Evolutionary conservation across 2,888 invertebrate species (phyloP), one percentile per base, ranked within the genome.

Genomic region (Hydrotaea diabolus): DNA sequence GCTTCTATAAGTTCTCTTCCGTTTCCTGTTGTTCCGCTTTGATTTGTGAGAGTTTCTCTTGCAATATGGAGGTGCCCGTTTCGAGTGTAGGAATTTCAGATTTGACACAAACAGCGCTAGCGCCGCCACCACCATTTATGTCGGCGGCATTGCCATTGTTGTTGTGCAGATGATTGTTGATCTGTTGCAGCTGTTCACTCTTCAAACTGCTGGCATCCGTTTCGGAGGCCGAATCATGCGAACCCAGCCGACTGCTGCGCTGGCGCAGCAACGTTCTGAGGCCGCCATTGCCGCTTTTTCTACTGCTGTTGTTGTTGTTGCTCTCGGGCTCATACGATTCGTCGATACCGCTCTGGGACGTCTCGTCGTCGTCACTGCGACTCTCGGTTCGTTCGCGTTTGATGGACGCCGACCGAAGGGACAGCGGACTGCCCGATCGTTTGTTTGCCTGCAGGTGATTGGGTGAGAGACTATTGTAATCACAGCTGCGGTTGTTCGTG

Each of bases 361-460:
- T 88, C 78, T 86, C 86, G 9, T 87, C 88, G 26, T 87, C 88
- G 31, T 86, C 87, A 23, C 79, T 85, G 43, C 77, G 81, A 46
- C 88, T 87, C 39, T 75, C 31, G 91, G 90, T 86, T 91, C 92
- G 92, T 92, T 95, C 95, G 83, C 93, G 93, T 91, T 94, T 95
- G 86, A 94, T 94, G 76, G 94, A 94, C 85, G 89, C 81, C 19
- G 74, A 71, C 36, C 85, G 46, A 62, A 88, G 86, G 0, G 86
- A 86, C 77, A 91, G 43, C 0, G 93, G 92, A 80, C 92, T 92
- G 57, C 88, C 91, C n/a, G 90, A 85, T 8, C 93, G 90, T 78
- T 93, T 93, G 0, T 85, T 36, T 78, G 71, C 36, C 57, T 71
- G 53, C 55, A 82, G 19, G 15, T 81, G 85, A 31, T 82, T 55